Base-by-base conservation (phyloP, 2,797 vertebrate genomes). In the Phylloscopus collybita region DNA sequence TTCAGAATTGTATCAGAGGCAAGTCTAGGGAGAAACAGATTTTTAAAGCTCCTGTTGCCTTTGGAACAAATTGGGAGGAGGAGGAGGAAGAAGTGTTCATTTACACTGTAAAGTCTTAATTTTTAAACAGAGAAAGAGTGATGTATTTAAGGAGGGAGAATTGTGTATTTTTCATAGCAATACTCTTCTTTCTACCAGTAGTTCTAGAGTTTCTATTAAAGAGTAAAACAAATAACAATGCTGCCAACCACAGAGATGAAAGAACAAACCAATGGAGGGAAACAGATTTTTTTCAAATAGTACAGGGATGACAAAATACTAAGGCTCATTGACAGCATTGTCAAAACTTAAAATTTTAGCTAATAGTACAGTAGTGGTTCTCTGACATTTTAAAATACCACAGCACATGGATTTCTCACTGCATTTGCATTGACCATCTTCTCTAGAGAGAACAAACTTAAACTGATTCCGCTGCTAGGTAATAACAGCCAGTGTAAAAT, bases 151-250 rank as follows among this genome's bases (percentile, higher is more conserved):
- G 73, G 56, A 8, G 10, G 3, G 19, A 21, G 13, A 40, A 96
- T 85, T 5, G 26, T 95, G 65, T 95, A 61, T 92, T 97, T 97
- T 96, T 96, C 95, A 96, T 94, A 96, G 86, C 8, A 50, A 95
- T 57, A 71, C 62, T 96, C 85, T 11, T 14, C 61, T 96, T 97
- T 96, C 83, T 95, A 96, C 92, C 92, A 96, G 93, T 82, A 95
- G 91, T 90, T 96, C 92, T 97, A 97, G 94, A 95, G 91, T 97
- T 97, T 97, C 94, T 96, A 91, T 97, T 95, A 96, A 95, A 90
- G 92, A 97, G 94, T 97, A 97, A 98, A 97, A 96, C 92, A 97
- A 98, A 97, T 88, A 97, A 88, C 61, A 93, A 95, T 78, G 54
- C 94, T 97, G 92, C 94, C 92, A 97, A 95, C 93, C 85, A 66